These are phyloP conservation scores for Rhizoglyphus robini DNA, from an alignment of 1,140 invertebrate genomes.

Conservation along the genomic window DNA sequence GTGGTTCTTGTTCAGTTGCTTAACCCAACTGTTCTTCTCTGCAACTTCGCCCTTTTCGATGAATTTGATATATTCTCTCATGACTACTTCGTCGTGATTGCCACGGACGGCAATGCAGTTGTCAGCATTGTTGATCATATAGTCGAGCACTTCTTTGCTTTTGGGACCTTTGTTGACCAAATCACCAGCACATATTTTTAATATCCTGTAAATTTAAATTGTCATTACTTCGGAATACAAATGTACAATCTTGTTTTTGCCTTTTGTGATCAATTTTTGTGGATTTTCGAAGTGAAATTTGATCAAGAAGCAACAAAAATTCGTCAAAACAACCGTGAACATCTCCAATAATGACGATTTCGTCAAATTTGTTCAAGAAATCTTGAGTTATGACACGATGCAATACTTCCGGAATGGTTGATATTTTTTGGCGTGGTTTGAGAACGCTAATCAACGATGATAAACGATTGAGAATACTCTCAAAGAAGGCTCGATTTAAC, in stretches of 20 bases:
- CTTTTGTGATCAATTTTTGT: not conserved
- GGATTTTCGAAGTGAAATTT: constrained; percentile 25
- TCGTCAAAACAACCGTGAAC: constrained; percentile 36
- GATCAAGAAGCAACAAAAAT: constrained; percentile 24
- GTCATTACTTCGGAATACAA: not conserved
- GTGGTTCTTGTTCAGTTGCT: constrained; percentile 28
- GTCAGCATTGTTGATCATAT: constrained; percentile 11
- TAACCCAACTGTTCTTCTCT: constrained; percentile 30
- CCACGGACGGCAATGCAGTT: constrained; percentile 23
- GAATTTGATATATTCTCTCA: constrained; percentile 23
- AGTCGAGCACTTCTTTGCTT: constrained; percentile 29
- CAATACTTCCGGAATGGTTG: not conserved
- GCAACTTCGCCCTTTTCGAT: constrained; percentile 19
- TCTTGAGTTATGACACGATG: not conserved
- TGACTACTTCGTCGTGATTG: constrained; percentile 28
- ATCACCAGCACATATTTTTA: constrained; percentile 35
- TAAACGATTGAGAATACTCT: not conserved
- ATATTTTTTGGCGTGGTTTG: not conserved
- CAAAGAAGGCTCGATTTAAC: not conserved
- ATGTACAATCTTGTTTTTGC: not conserved
- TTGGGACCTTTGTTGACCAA: constrained; percentile 34
- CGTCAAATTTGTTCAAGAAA: constrained; percentile 21
- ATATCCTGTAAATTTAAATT: constrained; percentile 19
- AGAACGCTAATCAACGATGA: not conserved
- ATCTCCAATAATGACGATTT: constrained; percentile 34